Evolutionary conservation across 1,140 invertebrate species (phyloP).

Genomic region (Drosophila kanapiae): DNA sequence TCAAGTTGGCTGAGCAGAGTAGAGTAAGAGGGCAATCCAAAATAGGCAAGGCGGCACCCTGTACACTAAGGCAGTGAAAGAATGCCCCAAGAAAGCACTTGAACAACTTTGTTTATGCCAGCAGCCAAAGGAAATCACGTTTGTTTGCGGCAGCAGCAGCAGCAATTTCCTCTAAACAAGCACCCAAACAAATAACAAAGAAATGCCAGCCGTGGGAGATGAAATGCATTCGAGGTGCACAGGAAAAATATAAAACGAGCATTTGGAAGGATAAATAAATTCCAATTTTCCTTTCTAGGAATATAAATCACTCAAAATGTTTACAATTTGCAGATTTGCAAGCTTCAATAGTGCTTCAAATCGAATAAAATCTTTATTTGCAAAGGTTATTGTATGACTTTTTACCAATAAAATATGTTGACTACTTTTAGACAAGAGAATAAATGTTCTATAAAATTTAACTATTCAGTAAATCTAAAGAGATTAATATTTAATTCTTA

Average conservation of each 20-base stretch:
- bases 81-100: constrained; percentile 58
- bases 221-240: constrained; percentile 26
- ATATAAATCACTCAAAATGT: neutral
- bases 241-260: neutral
- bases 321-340: neutral
- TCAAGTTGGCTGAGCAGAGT: constrained; percentile 14
- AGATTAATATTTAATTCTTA: neutral
- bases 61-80: constrained; percentile 9
- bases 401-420: neutral
- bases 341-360: neutral
- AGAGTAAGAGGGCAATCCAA: constrained; percentile 8
- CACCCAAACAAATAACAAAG: constrained; percentile 60
- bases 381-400: too few species aligned
- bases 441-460: neutral
- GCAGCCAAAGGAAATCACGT: constrained; percentile 38
- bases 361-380: neutral
- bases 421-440: neutral
- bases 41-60: constrained; percentile 19
- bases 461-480: neutral
- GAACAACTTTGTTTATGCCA: constrained; percentile 63
- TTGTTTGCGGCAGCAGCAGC: constrained; percentile 36
- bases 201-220: constrained; percentile 37
- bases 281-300: too few species aligned
- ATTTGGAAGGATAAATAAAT: neutral
- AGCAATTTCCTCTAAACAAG: constrained; percentile 56